Evolutionary conservation across 2,113 vertebrate genomes (phyloP), one percentile per base, ranked within the genome.

Genomic region (Pelodiscus sinensis): DNA sequence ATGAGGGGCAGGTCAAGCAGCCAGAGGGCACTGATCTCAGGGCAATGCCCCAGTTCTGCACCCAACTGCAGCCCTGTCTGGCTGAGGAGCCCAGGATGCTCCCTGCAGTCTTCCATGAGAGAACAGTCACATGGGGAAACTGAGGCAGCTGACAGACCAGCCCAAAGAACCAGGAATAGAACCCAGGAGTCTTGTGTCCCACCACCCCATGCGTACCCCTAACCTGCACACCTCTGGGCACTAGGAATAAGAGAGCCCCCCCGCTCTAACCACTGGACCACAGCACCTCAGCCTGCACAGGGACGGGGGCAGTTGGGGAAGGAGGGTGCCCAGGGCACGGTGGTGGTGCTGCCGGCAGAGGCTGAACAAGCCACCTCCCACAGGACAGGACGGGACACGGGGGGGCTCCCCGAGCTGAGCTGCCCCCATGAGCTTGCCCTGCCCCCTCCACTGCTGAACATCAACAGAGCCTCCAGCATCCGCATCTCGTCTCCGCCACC

Each of bases 401-500:
- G 13, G 31, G 62, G 15, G 31, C 62, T 65, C 62, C n/a, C 12
- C 8, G 62, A 15, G 31, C 62, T n/a, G 62, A 68, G 62, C 29
- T 18, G 58, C 60, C 29, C 60, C 27, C 13, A 7, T 27, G 27
- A 15, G 60, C 29, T 16, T 31, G 60, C 60, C 29, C 60, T 65
- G 15, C 62, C 62, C 62, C 31, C 3, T 14, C 62, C n/a, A 35
- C n/a, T 71, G 65, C 9, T 2, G 31, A 71, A 71, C 35, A 31
- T 19, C 31, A 35, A 71, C 65, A 71, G 65, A 71, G 16, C 18
- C n/a, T 71, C 31, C 31, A 71, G 65, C 16, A 1, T 15, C 65
- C 31, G 2, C 3, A 1, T 65, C 29, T 4, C 14, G 7, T 8
- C 62, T n/a, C 62, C 31, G 18, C 6, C 3, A 6, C 62, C 62